phyloP scores from a whole-genome alignment of 2,113 vertebrate species.

The Capreolus pygargus region DNA sequence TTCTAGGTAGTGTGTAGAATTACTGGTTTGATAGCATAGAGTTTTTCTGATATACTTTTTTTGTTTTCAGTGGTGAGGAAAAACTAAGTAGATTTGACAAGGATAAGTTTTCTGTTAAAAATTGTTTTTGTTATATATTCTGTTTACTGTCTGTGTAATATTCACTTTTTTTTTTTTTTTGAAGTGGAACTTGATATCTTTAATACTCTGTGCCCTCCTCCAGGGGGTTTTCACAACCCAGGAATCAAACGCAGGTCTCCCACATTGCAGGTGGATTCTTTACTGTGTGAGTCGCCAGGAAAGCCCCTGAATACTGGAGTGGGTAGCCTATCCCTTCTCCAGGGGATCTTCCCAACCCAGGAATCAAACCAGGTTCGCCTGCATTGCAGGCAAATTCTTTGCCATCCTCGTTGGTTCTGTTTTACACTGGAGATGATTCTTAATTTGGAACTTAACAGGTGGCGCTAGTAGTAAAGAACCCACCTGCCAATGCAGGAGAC shows the following conservation, averaged over 20 bases:
- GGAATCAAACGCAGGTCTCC: not conserved
- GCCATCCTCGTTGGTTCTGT: not conserved
- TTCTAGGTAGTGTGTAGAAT: not conserved
- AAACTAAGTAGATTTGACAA: not conserved
- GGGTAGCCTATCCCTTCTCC: not conserved
- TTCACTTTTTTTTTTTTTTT: not conserved
- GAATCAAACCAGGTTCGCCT: not conserved
- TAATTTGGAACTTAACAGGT: not conserved
- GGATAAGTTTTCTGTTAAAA: conserved; percentile 3
- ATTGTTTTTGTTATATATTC: not conserved
- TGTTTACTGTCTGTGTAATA: not conserved
- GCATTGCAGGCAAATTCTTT: not conserved
- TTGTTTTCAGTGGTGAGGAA: not conserved
- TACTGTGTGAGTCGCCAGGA: not conserved
- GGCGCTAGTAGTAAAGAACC: not conserved
- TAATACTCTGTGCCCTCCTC: not conserved
- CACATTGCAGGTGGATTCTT: not conserved
- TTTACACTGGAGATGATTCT: not conserved
- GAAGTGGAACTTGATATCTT: not conserved
- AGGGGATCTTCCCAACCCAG: not conserved
- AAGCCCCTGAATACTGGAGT: not conserved
- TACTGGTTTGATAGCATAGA: not conserved
- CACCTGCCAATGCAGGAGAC: not conserved
- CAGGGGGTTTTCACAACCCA: not conserved
- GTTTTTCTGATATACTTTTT: not conserved